Evolutionary conservation across 2,113 vertebrate genomes (phyloP), one percentile per base, ranked within the genome.

Genomic region (Rhinopomastus cyanomelas): DNA sequence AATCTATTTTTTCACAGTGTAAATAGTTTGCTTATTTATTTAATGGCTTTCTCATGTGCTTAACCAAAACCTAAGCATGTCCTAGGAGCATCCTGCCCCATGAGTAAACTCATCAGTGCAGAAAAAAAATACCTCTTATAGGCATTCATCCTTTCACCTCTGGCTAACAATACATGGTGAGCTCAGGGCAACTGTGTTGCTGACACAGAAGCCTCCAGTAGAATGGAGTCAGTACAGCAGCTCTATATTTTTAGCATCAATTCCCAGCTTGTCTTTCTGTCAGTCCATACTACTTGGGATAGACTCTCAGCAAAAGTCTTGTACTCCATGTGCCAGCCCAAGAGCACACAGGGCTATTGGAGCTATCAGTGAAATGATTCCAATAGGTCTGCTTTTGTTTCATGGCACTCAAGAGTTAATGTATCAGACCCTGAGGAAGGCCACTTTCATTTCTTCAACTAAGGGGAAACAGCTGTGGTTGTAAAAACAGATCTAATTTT

Each of bases 391-490:
- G 48, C 52, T 83, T 62, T 34, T 60, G 18, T 49, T 71, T 36
- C 3, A 0, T 62, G 52, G 19, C 39, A 78, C 77, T 83, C 32
- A 73, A 80, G 34, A 89, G 57, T 69, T 82, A 73, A 83, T 72
- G 51, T 36, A 37, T 89, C 76, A 82, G 49, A 87, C 53, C 71
- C 64, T 55, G 59, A 87, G 85, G 74, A 93, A 93, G 92, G 72
- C 75, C 61, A 94, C 55, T 85, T 81, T 82, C 66, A 66, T 57
- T 44, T 77, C 95, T 95, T 92, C 74, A n/a, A n/a, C n/a, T 74
- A 81, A 85, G 81, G 83, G 87, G 95, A 95, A 96, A 93, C 95
- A 97, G 84, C 93, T 96, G n/a, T 49, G 86, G 16, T 81, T 71
- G 68, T 87, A 59, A 85, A 95, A 94, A 53, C 61, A 68, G 57